Evolutionary conservation across 2,888 invertebrate genomes (phyloP).

Genomic region (Proisotoma minuta): DNA sequence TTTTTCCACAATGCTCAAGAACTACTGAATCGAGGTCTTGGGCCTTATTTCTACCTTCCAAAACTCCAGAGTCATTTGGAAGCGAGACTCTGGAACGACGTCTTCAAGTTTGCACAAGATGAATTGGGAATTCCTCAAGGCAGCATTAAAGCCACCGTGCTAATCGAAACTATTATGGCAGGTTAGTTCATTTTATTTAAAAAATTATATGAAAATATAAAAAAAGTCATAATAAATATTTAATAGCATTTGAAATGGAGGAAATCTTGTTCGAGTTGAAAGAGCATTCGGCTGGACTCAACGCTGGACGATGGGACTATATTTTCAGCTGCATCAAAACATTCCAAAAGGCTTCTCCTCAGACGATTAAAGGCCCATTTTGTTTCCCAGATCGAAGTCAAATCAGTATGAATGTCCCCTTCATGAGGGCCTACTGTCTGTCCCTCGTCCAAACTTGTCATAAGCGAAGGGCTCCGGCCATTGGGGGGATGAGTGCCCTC

Average conservation of each 20-base stretch:
- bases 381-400: conserved; percentile 25
- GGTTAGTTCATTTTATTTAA: too few species aligned
- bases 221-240: background rate
- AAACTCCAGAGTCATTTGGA: conserved; percentile 39
- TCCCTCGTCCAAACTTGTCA: conserved; percentile 37
- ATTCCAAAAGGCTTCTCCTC: conserved; percentile 23
- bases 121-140: conserved; percentile 30
- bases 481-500: conserved; percentile 40
- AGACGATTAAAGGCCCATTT: conserved; percentile 10
- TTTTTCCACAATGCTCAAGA: conserved; percentile 35
- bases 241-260: conserved; percentile 43
- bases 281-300: conserved; percentile 38
- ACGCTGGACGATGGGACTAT: conserved; percentile 40
- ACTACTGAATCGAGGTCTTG: conserved; percentile 26
- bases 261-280: conserved; percentile 37
- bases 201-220: background rate
- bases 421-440: conserved; percentile 39
- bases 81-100: conserved; percentile 39
- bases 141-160: conserved; percentile 33
- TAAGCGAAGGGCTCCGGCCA: conserved; percentile 30
- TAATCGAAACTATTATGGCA: conserved; percentile 37
- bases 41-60: conserved; percentile 38
- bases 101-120: conserved; percentile 32
- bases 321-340: conserved; percentile 41
- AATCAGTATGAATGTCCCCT: conserved; percentile 36